Conservation (phyloP, 2,113 vertebrate species). For the Prunella himalayana region DNA sequence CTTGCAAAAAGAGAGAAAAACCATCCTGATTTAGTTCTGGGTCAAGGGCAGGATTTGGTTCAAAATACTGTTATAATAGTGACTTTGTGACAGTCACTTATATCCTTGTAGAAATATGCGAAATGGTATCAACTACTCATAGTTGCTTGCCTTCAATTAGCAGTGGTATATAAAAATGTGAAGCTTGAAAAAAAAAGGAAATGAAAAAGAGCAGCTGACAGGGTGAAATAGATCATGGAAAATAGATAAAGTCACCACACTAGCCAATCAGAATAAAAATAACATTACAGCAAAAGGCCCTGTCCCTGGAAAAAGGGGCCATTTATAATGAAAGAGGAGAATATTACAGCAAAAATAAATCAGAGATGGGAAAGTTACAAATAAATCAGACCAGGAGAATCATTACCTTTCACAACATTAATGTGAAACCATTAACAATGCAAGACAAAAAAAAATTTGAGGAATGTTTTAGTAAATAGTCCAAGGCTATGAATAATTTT, state of each 20-base stretch:
- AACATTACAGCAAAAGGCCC: not conserved
- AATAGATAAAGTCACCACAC: not conserved
- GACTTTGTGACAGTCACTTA: not conserved
- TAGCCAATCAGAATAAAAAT: not conserved
- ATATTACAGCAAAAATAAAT: not conserved
- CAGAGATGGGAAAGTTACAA: not conserved
- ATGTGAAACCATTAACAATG: not conserved
- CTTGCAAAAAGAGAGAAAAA: not conserved
- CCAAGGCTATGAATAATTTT: not conserved
- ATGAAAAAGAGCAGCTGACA: not conserved
- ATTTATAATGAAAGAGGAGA: not conserved
- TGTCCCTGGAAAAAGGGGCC: fast-evolving
- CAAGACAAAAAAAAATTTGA: not conserved
- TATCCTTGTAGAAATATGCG: not conserved
- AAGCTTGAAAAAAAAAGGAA: not conserved
- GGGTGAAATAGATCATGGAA: not conserved
- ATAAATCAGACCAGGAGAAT: not conserved
- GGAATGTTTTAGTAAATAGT: not conserved
- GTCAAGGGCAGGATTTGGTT: not conserved
- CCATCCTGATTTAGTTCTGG: not conserved
- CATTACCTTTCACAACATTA: not conserved
- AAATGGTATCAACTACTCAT: not conserved
- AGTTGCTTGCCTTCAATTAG: not conserved
- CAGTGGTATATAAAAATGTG: not conserved
- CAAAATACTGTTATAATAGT: not conserved